Conservation (phyloP, 2,888 invertebrate genomes). For the Rhagonycha fulva region DNA sequence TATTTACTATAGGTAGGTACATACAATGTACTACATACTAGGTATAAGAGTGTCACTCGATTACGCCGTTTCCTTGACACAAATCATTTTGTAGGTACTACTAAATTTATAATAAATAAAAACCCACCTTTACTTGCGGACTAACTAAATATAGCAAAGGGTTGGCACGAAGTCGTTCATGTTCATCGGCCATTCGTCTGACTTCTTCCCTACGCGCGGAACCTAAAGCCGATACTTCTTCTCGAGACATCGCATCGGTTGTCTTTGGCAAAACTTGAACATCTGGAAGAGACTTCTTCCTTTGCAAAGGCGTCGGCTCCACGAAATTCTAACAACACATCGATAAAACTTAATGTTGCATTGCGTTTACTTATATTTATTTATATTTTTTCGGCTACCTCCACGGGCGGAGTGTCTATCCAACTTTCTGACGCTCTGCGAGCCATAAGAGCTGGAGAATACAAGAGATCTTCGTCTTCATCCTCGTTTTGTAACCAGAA, state of each 20-base stretch:
- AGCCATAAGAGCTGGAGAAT: constrained; percentile 85
- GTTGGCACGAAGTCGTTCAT: constrained; percentile 90
- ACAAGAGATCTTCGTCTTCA: constrained; percentile 84
- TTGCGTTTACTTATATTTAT: constrained; percentile 7
- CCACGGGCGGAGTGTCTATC: constrained; percentile 86
- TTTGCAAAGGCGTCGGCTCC: constrained; percentile 78
- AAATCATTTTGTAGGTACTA: constrained; percentile 27
- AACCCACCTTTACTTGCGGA: constrained; percentile 92
- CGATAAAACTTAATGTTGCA: constrained; percentile 22
- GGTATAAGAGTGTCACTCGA: constrained; percentile 4
- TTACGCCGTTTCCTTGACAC: constrained; percentile 1
- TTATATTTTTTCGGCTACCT: constrained; percentile 60
- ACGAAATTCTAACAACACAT: constrained; percentile 70
- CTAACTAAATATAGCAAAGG: constrained; percentile 94
- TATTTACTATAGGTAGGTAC: too few species aligned
- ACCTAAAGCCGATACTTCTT: constrained; percentile 93
- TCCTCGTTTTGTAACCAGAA: constrained; percentile 79
- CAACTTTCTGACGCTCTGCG: constrained; percentile 87
- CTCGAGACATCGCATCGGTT: constrained; percentile 85
- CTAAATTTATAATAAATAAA: background rate
- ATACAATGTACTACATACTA: too few species aligned
- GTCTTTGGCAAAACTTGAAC: constrained; percentile 82
- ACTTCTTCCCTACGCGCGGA: constrained; percentile 94
- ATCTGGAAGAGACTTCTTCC: constrained; percentile 97
- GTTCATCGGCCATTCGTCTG: constrained; percentile 86